phyloP scores from a whole-genome alignment of 2,797 vertebrate genomes.

The Xiphorhynchus erythropygius region DNA sequence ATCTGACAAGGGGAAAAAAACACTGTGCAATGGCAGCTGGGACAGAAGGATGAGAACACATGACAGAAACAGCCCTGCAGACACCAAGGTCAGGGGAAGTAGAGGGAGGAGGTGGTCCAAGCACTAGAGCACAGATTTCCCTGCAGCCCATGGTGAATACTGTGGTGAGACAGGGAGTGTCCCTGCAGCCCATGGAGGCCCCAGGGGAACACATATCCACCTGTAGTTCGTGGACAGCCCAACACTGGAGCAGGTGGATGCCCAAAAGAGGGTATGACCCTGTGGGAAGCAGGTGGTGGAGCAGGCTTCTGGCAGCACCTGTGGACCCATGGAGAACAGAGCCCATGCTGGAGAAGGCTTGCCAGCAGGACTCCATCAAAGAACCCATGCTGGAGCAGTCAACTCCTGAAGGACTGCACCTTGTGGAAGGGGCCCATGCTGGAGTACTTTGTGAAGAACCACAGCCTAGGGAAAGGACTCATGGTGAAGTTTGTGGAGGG shows the following conservation, averaged over 20 bases:
- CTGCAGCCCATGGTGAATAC: background rate
- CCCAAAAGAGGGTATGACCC: background rate
- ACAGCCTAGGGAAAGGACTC: background rate
- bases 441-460: background rate
- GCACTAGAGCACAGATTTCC: background rate
- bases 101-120: fast-evolving
- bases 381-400: background rate
- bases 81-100: too few relatives aligned
- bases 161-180: background rate
- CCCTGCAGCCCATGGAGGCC: background rate
- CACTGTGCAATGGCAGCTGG: background rate
- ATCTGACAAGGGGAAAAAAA: background rate
- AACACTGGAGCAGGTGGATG: too few relatives aligned
- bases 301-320: background rate
- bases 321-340: background rate
- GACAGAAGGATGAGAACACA: background rate
- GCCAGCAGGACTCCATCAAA: background rate
- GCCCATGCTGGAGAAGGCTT: background rate
- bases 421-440: background rate
- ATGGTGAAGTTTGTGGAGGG: background rate
- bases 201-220: background rate
- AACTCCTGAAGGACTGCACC: background rate
- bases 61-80: background rate
- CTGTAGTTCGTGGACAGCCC: fast-evolving
- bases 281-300: background rate